Percentiles rank a stretch among this genome's conserved stretches.
Conservation (phyloP, 2,888 invertebrate species). For the Ceraclea dissimilis region DNA sequence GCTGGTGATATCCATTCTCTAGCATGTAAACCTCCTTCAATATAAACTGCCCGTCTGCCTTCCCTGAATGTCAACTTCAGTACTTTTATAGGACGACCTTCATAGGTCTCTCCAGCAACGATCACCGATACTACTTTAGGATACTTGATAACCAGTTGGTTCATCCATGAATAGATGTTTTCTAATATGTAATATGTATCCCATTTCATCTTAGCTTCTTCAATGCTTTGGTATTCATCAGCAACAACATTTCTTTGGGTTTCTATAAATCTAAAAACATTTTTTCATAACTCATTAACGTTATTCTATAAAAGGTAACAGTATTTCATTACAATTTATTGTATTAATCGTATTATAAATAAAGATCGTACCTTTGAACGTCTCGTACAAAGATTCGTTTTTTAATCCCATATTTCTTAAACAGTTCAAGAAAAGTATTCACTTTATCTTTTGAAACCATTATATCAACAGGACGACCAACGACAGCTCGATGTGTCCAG, state of each 20-base stretch:
- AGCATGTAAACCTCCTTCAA: slow-evolving; percentile 60
- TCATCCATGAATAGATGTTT: slow-evolving; percentile 54
- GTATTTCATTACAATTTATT: too few relatives aligned
- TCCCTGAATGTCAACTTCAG: slow-evolving; percentile 40
- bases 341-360: too few relatives aligned
- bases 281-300: too few relatives aligned
- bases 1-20: slow-evolving; percentile 72
- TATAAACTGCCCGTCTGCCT: slow-evolving; percentile 50
- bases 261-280: slow-evolving; percentile 5
- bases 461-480: slow-evolving; percentile 43
- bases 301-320: too few relatives aligned
- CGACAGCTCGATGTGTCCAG: slow-evolving; percentile 36
- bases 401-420: slow-evolving; percentile 35
- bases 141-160: slow-evolving; percentile 41
- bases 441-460: slow-evolving; percentile 41
- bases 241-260: not conserved
- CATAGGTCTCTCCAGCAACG: slow-evolving; percentile 50
- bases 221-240: too few relatives aligned
- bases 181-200: slow-evolving; percentile 50
- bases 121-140: slow-evolving; percentile 45
- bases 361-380: slow-evolving; percentile 44
- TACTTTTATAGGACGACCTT: slow-evolving; percentile 53
- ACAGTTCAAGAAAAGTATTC: slow-evolving; percentile 33
- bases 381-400: slow-evolving; percentile 40
- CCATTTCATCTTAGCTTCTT: slow-evolving; percentile 42